A percentile compares a stretch with the other conserved stretches of the same genome.
Evolutionary conservation across 1,140 invertebrate species (phyloP).

Genomic region (Philotrypesis tridentata): DNA sequence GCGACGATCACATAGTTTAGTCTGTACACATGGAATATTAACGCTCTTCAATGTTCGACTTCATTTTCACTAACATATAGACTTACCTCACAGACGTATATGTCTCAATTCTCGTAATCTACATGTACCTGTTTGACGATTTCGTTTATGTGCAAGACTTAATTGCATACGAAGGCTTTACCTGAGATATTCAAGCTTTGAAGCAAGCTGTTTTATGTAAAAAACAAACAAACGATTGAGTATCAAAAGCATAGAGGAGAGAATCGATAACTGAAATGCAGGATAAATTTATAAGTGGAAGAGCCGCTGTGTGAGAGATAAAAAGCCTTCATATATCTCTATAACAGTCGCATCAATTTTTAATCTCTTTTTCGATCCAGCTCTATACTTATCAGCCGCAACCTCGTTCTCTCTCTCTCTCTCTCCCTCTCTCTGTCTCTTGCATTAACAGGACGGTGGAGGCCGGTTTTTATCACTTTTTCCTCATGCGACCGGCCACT

Average conservation of each 20-base stretch:
- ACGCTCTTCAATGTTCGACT: no score
- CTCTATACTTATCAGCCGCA: constrained; percentile 10
- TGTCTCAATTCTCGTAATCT: no score
- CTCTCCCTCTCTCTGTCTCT: background rate
- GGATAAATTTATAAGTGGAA: background rate
- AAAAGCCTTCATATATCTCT: background rate
- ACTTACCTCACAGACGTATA: no score
- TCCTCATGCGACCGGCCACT: background rate
- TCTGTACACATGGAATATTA: background rate
- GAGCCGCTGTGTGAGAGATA: background rate
- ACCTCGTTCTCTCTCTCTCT: background rate
- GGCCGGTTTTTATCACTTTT: background rate
- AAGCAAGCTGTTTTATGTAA: no score
- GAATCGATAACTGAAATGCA: background rate
- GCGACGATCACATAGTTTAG: constrained; percentile 10
- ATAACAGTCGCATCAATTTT: background rate
- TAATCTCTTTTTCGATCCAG: constrained; percentile 3
- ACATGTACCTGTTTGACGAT: no score
- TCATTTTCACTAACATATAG: no score
- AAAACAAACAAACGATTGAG: no score
- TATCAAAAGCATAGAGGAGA: background rate
- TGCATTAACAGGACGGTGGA: no score
- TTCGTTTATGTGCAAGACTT: no score
- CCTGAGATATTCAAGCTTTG: background rate
- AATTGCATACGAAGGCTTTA: no score